Conservation (phyloP, 2,113 vertebrate species). For the Camelus bactrianus region DNA sequence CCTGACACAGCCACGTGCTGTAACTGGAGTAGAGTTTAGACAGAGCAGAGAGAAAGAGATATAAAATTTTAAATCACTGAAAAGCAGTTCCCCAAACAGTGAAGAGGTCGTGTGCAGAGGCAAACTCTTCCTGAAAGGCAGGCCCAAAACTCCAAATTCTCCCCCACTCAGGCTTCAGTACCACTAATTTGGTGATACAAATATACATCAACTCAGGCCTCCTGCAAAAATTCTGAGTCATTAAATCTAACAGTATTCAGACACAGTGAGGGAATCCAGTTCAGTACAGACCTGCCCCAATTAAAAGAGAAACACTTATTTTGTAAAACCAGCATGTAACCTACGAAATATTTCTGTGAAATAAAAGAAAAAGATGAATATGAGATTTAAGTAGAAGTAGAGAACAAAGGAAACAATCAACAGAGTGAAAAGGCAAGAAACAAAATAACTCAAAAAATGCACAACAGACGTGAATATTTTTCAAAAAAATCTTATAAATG, state of each 20-base stretch:
- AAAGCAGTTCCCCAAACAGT: not conserved
- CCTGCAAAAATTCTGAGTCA: not conserved
- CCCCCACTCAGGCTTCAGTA: not conserved
- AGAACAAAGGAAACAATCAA: not conserved
- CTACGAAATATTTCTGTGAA: not conserved
- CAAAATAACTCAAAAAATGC: not conserved
- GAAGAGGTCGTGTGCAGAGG: not conserved
- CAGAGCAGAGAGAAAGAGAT: not conserved
- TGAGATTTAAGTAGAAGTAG: not conserved
- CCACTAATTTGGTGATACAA: not conserved
- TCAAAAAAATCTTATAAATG: not conserved
- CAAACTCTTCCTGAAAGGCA: not conserved
- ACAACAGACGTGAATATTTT: not conserved
- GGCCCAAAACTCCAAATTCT: not conserved
- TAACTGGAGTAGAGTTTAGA: not conserved
- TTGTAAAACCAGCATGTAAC: not conserved
- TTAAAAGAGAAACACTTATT: not conserved
- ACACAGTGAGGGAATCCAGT: not conserved
- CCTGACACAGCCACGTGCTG: not conserved
- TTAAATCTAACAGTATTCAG: conserved; percentile 13
- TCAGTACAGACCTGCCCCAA: not conserved
- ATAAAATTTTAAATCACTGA: not conserved
- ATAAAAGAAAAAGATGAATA: conserved; percentile 29
- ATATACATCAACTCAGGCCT: not conserved
- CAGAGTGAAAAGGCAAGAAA: not conserved